Evolutionary conservation across 1,140 invertebrate genomes (phyloP).

Genomic region (Drosophila orena): DNA sequence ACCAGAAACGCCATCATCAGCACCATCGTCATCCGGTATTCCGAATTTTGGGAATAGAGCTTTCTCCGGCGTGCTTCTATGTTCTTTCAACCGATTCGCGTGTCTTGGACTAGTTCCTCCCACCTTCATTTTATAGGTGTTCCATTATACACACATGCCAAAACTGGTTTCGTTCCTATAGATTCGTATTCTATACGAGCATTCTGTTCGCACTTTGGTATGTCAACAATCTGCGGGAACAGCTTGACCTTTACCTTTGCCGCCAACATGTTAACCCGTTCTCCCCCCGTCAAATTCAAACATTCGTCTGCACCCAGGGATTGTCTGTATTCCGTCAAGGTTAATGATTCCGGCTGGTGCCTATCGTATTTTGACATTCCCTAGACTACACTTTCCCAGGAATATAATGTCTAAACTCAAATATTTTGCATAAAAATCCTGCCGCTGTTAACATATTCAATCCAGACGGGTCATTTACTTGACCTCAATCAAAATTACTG

Average conservation of each 20-base stretch:
- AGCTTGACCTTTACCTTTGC: conserved; percentile 12
- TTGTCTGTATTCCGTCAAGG: neutral
- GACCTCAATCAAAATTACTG: neutral
- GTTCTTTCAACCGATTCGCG: conserved; percentile 9
- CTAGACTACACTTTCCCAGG: neutral
- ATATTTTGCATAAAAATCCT: too few relatives aligned
- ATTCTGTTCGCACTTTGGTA: conserved; percentile 19
- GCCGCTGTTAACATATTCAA: neutral
- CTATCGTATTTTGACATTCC: neutral
- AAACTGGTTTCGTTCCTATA: conserved; percentile 33
- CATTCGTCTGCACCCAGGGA: neutral
- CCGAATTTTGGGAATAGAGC: neutral
- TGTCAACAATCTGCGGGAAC: conserved; percentile 6
- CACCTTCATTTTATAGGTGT: neutral
- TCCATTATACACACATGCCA: conserved; percentile 8
- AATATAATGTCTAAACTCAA: neutral
- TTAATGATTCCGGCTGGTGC: neutral
- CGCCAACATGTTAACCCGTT: conserved; percentile 5
- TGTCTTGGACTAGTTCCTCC: conserved; percentile 31
- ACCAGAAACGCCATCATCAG: conserved; percentile 6
- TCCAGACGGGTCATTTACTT: neutral
- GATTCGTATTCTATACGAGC: neutral
- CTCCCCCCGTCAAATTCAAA: neutral
- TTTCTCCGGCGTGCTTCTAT: conserved; percentile 19
- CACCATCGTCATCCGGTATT: neutral